phyloP scores from a whole-genome alignment of 2,797 vertebrate genomes.

The Ctenopoma multispine region DNA sequence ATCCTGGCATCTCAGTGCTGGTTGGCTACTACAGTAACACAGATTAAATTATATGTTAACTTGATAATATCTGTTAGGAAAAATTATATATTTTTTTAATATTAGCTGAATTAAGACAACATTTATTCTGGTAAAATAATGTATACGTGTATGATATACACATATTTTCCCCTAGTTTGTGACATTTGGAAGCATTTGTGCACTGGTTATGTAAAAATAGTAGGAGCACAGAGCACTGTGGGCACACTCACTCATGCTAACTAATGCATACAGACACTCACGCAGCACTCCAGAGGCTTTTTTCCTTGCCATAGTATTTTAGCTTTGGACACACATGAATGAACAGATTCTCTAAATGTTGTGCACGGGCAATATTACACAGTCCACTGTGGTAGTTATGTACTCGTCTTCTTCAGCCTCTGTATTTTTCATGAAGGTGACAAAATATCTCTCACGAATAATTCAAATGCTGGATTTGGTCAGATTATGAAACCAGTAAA shows the following conservation, averaged over 20 bases:
- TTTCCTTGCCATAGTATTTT: conserved; percentile 28
- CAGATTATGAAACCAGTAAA: background rate
- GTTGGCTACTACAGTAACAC: conserved; percentile 45
- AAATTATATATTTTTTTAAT: background rate
- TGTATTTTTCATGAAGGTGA: conserved; percentile 31
- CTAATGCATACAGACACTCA: conserved; percentile 46
- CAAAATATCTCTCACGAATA: conserved; percentile 11
- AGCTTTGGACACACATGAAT: conserved; percentile 35
- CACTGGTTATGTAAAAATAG: conserved; percentile 48
- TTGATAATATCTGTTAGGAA: background rate
- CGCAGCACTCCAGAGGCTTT: conserved; percentile 19
- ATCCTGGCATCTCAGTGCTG: conserved; percentile 37
- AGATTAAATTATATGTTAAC: background rate
- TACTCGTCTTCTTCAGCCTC: conserved; percentile 2
- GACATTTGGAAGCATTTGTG: conserved; percentile 11
- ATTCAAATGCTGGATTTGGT: conserved; percentile 19
- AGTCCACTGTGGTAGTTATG: conserved; percentile 17
- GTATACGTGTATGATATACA: background rate
- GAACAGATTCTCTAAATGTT: conserved; percentile 32
- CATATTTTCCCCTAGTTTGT: conserved; percentile 1
- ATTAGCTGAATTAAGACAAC: background rate
- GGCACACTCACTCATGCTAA: conserved; percentile 14
- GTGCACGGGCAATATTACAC: conserved; percentile 13
- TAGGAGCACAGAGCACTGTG: conserved; percentile 26
- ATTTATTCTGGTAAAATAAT: background rate